Percentiles rank a stretch among this genome's conserved stretches.
Conservation (phyloP, 2,113 vertebrate species). For the Amazona vittata region DNA sequence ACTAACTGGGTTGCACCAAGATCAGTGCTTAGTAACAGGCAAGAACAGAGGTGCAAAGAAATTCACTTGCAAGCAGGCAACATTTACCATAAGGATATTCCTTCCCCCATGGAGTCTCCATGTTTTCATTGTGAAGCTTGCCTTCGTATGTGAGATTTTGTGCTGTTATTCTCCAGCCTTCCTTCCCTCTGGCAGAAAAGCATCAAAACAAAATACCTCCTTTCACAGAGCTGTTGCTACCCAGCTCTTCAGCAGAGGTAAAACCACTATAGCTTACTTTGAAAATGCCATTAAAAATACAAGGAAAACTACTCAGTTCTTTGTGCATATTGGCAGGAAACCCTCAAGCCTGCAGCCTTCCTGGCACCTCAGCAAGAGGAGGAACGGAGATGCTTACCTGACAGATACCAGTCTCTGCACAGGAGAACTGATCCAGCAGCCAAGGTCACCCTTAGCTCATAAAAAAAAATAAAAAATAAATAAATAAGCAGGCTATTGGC, state of each 20-base stretch:
- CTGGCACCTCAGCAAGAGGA: fast-evolving
- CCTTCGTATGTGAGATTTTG: background rate
- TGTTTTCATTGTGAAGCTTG: background rate
- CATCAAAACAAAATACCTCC: background rate
- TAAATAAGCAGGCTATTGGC: background rate
- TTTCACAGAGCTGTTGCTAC: background rate
- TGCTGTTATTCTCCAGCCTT: background rate
- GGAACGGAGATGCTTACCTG: background rate
- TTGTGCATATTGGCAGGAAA: background rate
- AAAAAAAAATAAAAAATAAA: background rate
- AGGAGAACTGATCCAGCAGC: background rate
- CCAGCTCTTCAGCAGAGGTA: background rate
- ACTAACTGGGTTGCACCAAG: background rate
- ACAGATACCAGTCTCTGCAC: fast-evolving
- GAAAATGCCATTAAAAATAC: background rate
- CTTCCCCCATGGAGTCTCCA: background rate
- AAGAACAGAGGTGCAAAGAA: background rate
- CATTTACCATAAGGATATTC: background rate
- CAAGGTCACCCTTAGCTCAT: background rate
- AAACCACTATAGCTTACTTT: background rate
- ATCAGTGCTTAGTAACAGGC: background rate
- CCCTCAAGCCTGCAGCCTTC: background rate
- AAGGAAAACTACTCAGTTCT: background rate
- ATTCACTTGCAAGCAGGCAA: background rate
- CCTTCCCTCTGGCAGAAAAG: background rate